Evolutionary conservation across 2,888 invertebrate species (phyloP).

Genomic region (Philhelius pedissequus): DNA sequence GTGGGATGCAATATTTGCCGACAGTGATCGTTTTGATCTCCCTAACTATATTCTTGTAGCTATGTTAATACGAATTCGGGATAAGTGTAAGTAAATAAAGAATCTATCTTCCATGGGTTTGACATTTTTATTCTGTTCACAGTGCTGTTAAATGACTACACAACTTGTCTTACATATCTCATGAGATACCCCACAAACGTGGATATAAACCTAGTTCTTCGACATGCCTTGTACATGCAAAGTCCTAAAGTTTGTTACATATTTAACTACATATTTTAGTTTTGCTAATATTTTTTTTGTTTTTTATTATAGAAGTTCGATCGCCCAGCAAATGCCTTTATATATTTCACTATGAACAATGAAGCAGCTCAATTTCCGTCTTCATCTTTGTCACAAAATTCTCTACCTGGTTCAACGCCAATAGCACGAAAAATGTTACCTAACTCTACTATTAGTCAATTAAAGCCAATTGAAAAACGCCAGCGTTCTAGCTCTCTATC

Average conservation of each 20-base stretch:
- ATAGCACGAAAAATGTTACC: conserved; percentile 10
- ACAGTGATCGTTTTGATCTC: conserved; percentile 81
- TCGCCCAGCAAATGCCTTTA: conserved; percentile 76
- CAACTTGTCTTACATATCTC: conserved; percentile 82
- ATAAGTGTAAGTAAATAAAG: conserved; percentile 81
- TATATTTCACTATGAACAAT: conserved; percentile 71
- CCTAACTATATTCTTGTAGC: conserved; percentile 87
- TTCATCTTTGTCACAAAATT: conserved; percentile 9
- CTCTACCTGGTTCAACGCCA: neutral
- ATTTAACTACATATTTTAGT: neutral
- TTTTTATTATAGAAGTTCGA: conserved; percentile 74
- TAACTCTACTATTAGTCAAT: neutral
- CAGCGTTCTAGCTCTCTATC: conserved; percentile 40
- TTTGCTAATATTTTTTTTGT: neutral
- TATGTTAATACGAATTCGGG: conserved; percentile 86
- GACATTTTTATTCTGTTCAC: conserved; percentile 63
- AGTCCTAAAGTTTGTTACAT: conserved; percentile 76
- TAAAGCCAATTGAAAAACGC: conserved; percentile 16
- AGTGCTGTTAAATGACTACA: conserved; percentile 84
- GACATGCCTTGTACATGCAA: conserved; percentile 81
- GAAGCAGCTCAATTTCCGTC: conserved; percentile 23
- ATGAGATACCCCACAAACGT: conserved; percentile 85
- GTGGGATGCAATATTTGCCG: conserved; percentile 92
- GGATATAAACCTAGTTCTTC: conserved; percentile 83
- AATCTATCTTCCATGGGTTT: neutral